Base-by-base conservation (phyloP, 2,888 invertebrate species). In the Crocallis elinguaria region DNA sequence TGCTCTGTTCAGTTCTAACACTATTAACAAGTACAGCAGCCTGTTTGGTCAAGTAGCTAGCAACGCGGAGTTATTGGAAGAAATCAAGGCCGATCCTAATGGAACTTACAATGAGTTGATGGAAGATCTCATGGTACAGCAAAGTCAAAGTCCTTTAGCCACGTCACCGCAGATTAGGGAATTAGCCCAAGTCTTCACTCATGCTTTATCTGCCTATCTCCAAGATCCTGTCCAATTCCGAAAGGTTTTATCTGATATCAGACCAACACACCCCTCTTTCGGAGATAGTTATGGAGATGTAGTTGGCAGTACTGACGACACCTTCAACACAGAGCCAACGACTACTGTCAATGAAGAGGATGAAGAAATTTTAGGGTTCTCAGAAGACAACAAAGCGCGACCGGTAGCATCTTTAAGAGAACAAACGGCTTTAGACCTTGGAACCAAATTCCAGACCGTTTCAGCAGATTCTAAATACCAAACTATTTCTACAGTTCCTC, bases 201-300 rank as follows among this genome's bases (percentile, higher is more conserved):
- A 96, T 71, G 97, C 96, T 0, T 82, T 97, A 11, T 95, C 96
- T 0, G 96, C 95, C 0, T 97, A 97, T 66, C 87, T 97, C 3
- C 95, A 96, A 79, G 95, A 97, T 79, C 97, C 97, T 0, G 94
- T 94, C n/a, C 94, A 94, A 44, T 97, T 97, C 68, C 94, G 95
- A 62, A 94, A 94, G 71, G 95, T 95, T 13, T 79, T 97, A 13
- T 94, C 95, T 5, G 94, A 95, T 62, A 95, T 96, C 0, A 92
- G 96, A 70, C 97, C 97, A 0, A 96, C 96, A 0, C 96, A 95
- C 67, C 96, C 96, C 0, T 92, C 95, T 1, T 87, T 88, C 36
- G 79, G 84, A n/a, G 88, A 88, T 21, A 52, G 30, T 7, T 54
- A 54, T 21, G 37, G 43, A 27, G 53, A 54, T 12, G 16, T 33